A percentile compares a stretch with the other conserved stretches of the same genome.
Evolutionary conservation across 1,140 invertebrate species (phyloP).

Genomic region (Hypsibius dujardini): DNA sequence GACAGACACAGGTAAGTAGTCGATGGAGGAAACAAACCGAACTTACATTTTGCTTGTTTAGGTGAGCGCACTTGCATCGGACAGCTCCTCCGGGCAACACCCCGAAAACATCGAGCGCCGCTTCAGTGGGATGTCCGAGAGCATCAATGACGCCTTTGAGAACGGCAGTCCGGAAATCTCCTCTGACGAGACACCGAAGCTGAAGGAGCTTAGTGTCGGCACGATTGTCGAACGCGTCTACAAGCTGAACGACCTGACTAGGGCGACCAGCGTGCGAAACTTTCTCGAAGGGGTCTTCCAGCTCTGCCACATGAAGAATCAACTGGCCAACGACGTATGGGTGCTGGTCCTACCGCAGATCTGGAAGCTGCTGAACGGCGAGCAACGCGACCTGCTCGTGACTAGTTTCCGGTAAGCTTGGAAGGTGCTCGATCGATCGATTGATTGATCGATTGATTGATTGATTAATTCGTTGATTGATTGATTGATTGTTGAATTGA

Average conservation of each 20-base stretch:
- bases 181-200: conserved; percentile 3
- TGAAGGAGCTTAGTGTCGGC: background rate
- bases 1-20: too few relatives aligned
- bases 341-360: conserved; percentile 66
- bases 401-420: conserved; percentile 19
- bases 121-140: too few relatives aligned
- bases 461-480: too few relatives aligned
- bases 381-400: conserved; percentile 50
- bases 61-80: too few relatives aligned
- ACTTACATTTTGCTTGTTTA: too few relatives aligned
- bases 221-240: background rate
- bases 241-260: conserved; percentile 11
- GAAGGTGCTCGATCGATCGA: too few relatives aligned
- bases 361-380: conserved; percentile 68
- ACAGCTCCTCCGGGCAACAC: too few relatives aligned
- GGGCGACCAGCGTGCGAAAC: conserved; percentile 26
- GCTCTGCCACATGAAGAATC: conserved; percentile 76
- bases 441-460: too few relatives aligned
- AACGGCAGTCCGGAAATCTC: background rate
- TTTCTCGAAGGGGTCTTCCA: conserved; percentile 64
- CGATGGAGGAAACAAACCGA: too few relatives aligned
- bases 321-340: conserved; percentile 71
- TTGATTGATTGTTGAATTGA: too few relatives aligned
- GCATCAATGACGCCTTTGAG: background rate
- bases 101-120: too few relatives aligned